phyloP scores from a whole-genome alignment of 2,797 vertebrate species.

The Hemibagrus guttatus region DNA sequence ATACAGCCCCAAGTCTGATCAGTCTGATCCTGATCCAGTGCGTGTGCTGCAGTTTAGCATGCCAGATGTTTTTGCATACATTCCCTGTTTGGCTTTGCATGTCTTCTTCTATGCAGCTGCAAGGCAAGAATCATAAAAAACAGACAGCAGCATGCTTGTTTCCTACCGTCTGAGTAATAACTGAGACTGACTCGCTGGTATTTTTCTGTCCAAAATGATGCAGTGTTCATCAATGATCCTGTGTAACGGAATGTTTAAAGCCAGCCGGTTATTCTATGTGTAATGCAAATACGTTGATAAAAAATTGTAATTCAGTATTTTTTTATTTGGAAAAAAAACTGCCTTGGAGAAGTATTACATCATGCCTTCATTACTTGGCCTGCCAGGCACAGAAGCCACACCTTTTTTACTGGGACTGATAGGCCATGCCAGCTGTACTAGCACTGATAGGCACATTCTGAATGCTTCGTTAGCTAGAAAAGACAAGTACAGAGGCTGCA shows the following conservation, averaged over 20 bases:
- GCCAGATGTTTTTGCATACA: slow-evolving; percentile 23
- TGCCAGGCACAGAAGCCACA: neutral
- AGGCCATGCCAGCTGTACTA: no score
- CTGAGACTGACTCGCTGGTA: neutral
- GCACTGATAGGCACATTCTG: neutral
- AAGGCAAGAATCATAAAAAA: neutral
- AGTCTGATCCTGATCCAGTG: slow-evolving; percentile 13
- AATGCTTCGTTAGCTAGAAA: neutral
- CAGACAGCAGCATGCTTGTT: neutral
- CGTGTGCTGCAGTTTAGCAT: slow-evolving; percentile 32
- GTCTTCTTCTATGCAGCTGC: slow-evolving; percentile 1
- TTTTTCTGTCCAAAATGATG: neutral
- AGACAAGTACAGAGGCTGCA: neutral
- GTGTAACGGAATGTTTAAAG: neutral
- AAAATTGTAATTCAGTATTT: neutral
- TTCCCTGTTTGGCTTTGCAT: slow-evolving; percentile 22
- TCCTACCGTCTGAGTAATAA: neutral
- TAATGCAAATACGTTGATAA: neutral
- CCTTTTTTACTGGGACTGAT: neutral
- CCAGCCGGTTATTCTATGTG: neutral
- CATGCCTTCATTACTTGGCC: neutral
- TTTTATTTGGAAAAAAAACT: neutral
- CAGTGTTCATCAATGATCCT: neutral
- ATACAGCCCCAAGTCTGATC: no score
- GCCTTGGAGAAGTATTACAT: neutral